Evolutionary conservation across 2,113 vertebrate species (phyloP), one percentile per base, ranked within the genome.

Genomic region (Beaufortia kweichowensis): DNA sequence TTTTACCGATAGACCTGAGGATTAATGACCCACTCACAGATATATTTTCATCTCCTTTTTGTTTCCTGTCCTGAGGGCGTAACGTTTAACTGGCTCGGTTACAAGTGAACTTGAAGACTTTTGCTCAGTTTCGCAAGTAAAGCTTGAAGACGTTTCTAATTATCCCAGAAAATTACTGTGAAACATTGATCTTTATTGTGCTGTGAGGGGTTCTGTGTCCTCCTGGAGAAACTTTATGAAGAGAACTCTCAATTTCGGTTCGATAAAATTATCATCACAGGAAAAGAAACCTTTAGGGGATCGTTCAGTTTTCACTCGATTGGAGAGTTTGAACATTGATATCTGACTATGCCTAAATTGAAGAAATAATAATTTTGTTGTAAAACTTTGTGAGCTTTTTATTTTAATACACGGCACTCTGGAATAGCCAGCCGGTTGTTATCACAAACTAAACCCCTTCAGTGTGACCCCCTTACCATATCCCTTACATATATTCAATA

Each of bases 201-300:
- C 86, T 88, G 87, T 77, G 88, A 62, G 87, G 84, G 92, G 92
- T 89, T 89, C 86, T 87, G 73, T 73, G 79, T 87, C 86, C 90
- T 86, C 86, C 83, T 90, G 90, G 87, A 90, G 83, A 81, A 89
- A 87, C 83, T 88, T 87, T 85, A 84, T 75, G 83, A 88, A 91
- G 35, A 92, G 92, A 86, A 88, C 86, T 53, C 84, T 88, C 90
- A 87, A 90, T 78, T 92, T 84, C 88, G 87, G 86, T 91, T 86
- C 84, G 86, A 90, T 92, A 87, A 90, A 88, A 48, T 82, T 79
- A 76, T 75, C 77, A 78, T 79, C 80, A 70, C 64, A 83, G 28
- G 23, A 80, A 67, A 56, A 33, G n/a, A 76, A 35, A 55, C 55
- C 65, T 68, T 81, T 76, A 84, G 79, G 75, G 63, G 28, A 57